Conservation (phyloP, 2,797 vertebrate genomes). For the Nyctalus aviator region DNA sequence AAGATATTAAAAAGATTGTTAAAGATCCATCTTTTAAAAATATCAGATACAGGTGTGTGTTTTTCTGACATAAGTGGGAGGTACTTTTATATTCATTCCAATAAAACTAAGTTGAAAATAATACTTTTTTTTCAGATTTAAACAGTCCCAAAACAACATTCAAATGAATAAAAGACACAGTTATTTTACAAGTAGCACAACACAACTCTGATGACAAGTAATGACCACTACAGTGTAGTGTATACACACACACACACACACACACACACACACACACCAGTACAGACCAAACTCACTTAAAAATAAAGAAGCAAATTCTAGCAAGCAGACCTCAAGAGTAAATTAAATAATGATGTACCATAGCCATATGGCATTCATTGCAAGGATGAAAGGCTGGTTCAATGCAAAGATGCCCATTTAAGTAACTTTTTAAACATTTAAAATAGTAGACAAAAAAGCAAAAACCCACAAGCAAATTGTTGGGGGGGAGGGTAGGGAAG, state of each 20-base stretch:
- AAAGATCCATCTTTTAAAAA: not conserved
- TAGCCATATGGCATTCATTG: not conserved
- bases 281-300: not conserved
- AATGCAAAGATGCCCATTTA: not conserved
- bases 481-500: not conserved
- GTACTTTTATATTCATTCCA: slow-evolving; percentile 11
- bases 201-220: not conserved
- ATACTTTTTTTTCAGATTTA: not conserved
- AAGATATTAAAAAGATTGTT: not conserved
- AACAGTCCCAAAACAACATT: not conserved
- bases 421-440: not conserved
- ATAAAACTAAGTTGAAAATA: not conserved
- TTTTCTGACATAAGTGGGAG: not conserved
- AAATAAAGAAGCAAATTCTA: not conserved
- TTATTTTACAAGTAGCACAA: not conserved
- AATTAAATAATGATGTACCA: not conserved
- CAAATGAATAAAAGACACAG: not conserved
- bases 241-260: not conserved
- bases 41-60: not conserved
- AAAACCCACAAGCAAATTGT: not conserved
- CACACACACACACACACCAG: not conserved
- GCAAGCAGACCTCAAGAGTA: not conserved
- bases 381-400: not conserved
- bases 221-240: not conserved
- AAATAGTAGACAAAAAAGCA: slow-evolving; percentile 41